A percentile compares a stretch with the other conserved stretches of the same genome.
Conservation (phyloP, 2,797 vertebrate species). For the Mareca penelope region DNA sequence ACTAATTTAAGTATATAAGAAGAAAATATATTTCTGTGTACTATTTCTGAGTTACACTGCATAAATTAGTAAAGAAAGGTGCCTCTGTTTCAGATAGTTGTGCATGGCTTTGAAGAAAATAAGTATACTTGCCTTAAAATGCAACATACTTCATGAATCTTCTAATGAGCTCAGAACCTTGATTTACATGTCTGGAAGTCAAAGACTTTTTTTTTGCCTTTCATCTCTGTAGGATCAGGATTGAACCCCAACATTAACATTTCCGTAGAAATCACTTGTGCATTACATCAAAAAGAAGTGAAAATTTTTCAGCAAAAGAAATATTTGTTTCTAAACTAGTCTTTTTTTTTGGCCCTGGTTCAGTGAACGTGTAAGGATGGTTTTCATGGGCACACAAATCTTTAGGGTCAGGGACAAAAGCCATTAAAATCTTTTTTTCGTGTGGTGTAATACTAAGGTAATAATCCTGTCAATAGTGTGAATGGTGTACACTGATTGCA, state of each 20-base stretch:
- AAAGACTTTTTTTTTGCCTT: neutral
- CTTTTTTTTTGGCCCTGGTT: neutral
- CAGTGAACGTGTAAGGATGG: accelerated
- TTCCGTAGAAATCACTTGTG: neutral
- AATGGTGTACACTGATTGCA: neutral
- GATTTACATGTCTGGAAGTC: neutral
- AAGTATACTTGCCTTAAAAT: neutral
- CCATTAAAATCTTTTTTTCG: neutral
- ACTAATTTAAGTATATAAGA: neutral
- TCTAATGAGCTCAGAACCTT: neutral
- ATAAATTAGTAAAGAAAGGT: slow-evolving; percentile 15
- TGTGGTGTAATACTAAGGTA: neutral
- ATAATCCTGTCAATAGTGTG: neutral
- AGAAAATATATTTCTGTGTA: neutral
- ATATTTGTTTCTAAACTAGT: neutral
- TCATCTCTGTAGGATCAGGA: neutral
- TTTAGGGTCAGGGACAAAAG: neutral
- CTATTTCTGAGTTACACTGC: neutral
- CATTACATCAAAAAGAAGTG: neutral
- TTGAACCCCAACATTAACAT: neutral
- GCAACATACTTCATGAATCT: neutral
- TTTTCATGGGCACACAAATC: neutral
- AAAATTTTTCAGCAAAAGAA: slow-evolving; percentile 9
- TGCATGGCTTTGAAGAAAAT: neutral
- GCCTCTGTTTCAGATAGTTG: slow-evolving; percentile 5